Evolutionary conservation across 2,797 vertebrate species (phyloP).

Genomic region (Micromesistius poutassou): DNA sequence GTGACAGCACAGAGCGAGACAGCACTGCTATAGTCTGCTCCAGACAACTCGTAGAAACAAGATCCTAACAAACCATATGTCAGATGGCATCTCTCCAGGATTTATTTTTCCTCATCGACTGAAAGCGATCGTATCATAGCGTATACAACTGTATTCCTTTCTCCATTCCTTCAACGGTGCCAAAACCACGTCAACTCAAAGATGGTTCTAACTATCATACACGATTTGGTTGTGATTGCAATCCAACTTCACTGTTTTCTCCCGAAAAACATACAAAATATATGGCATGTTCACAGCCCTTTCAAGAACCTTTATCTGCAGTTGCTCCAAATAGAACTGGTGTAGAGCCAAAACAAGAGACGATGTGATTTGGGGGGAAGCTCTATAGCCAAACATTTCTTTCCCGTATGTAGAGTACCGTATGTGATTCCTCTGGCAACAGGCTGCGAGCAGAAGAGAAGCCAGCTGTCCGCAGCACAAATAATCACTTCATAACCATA

Average conservation of each 20-base stretch:
- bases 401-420: not conserved
- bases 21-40: not conserved
- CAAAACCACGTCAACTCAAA: not conserved
- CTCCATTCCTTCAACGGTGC: not conserved
- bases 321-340: not conserved
- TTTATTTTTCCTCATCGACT: not conserved
- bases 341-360: not conserved
- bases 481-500: conserved; percentile 8
- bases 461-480: conserved; percentile 14
- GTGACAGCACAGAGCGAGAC: not conserved
- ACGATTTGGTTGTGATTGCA: not conserved
- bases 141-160: not conserved
- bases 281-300: not conserved
- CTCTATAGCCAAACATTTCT: not conserved
- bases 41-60: not conserved
- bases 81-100: not conserved
- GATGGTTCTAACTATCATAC: not conserved
- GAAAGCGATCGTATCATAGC: not conserved
- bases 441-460: not conserved
- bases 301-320: not conserved
- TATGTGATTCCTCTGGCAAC: conserved; percentile 7
- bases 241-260: not conserved
- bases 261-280: not conserved
- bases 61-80: not conserved
- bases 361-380: not conserved